Conservation (phyloP, 1,140 invertebrate genomes). For the Prorops nasuta region DNA sequence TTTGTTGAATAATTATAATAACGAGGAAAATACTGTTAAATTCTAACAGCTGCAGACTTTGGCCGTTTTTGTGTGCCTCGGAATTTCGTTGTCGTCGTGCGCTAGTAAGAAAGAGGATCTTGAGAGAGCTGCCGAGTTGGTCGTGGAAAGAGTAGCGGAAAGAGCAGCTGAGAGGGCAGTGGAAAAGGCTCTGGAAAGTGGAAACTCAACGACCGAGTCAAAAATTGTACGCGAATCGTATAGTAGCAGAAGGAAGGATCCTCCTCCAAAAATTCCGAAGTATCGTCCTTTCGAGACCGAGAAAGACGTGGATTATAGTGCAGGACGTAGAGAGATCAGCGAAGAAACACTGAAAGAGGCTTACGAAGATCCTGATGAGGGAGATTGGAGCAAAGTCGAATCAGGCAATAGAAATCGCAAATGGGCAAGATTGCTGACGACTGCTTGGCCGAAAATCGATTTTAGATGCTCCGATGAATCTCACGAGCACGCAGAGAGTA, state of each 20-base stretch:
- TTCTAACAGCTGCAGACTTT: slow-evolving; percentile 6
- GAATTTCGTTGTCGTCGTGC: slow-evolving; percentile 16
- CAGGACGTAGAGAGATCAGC: not conserved
- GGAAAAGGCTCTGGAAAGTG: slow-evolving; percentile 45
- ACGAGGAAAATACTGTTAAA: no score
- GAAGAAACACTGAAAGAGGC: not conserved
- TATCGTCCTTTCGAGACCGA: not conserved
- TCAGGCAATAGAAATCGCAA: not conserved
- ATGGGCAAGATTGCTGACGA: slow-evolving; percentile 15
- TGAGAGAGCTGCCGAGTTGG: slow-evolving; percentile 48
- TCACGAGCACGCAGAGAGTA: slow-evolving; percentile 3
- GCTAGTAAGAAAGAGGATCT: slow-evolving; percentile 40
- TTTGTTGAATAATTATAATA: no score
- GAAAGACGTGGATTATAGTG: not conserved
- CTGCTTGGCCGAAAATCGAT: not conserved
- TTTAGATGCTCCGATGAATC: not conserved
- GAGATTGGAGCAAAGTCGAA: not conserved
- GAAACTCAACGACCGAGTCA: slow-evolving; percentile 43
- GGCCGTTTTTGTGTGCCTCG: slow-evolving; percentile 26
- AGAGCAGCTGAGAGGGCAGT: slow-evolving; percentile 49
- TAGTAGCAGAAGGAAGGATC: slow-evolving; percentile 36
- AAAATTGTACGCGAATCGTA: slow-evolving; percentile 43
- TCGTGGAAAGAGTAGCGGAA: slow-evolving; percentile 49
- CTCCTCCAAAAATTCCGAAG: not conserved
- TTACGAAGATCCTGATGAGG: not conserved